Conservation (phyloP, 1,140 invertebrate genomes). For the Micrasema longulum region DNA sequence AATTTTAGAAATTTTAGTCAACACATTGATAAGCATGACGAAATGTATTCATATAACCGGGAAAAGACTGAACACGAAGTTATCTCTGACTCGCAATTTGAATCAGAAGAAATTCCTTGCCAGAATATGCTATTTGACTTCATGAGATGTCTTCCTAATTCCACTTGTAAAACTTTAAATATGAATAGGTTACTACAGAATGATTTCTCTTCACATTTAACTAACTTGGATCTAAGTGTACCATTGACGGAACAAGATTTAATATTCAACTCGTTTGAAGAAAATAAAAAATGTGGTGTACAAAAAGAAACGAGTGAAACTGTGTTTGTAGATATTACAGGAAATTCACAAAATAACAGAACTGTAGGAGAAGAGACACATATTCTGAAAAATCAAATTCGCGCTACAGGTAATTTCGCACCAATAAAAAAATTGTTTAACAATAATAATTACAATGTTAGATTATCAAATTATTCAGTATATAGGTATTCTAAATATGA, state of each 20-base stretch:
- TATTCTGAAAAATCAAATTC: neutral
- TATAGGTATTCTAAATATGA: too few species aligned
- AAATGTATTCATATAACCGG: too few species aligned
- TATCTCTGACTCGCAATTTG: neutral
- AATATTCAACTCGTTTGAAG: neutral
- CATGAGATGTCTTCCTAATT: too few species aligned
- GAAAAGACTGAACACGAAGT: neutral
- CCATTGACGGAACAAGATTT: constrained; percentile 35
- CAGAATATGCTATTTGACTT: constrained; percentile 33
- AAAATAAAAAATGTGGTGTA: neutral
- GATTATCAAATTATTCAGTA: too few species aligned
- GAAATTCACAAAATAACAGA: constrained; percentile 1
- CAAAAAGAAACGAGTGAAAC: constrained; percentile 3
- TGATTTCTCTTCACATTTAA: too few species aligned
- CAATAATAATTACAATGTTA: too few species aligned
- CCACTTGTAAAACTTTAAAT: too few species aligned
- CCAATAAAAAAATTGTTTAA: too few species aligned
- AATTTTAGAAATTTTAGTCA: neutral
- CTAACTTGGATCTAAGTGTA: neutral
- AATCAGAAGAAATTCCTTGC: constrained; percentile 37
- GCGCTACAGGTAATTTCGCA: constrained; percentile 10
- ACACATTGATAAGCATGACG: too few species aligned
- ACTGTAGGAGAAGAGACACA: neutral
- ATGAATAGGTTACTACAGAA: too few species aligned
- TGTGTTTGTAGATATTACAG: constrained; percentile 7